Percentiles rank a stretch among this genome's conserved stretches.
phyloP scores from a whole-genome alignment of 2,113 vertebrate genomes.

The Echinops telfairi region DNA sequence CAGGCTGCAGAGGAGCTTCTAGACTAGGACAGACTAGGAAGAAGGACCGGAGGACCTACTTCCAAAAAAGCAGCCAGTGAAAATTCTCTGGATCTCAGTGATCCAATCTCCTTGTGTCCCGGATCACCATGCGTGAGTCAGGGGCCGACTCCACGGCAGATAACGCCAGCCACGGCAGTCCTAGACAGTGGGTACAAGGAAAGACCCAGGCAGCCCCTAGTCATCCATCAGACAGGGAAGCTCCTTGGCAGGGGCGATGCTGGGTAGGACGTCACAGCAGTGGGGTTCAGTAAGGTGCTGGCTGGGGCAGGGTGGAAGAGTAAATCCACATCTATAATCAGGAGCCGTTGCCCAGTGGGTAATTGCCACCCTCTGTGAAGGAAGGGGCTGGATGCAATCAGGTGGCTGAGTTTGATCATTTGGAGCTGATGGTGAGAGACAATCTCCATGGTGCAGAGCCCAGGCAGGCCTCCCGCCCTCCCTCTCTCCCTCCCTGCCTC shows the following conservation, averaged over 20 bases:
- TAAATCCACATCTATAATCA: background rate
- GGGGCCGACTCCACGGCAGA: background rate
- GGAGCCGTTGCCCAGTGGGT: background rate
- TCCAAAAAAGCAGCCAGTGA: background rate
- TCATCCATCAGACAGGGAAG: background rate
- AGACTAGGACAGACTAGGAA: background rate
- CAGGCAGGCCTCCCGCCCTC: too few species aligned
- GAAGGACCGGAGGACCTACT: background rate
- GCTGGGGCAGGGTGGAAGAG: too few species aligned
- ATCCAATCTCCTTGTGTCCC: background rate
- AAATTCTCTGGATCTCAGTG: background rate
- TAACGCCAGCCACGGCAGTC: background rate
- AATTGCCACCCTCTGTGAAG: background rate
- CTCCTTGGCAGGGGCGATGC: background rate
- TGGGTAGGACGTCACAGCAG: background rate
- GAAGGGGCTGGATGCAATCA: background rate
- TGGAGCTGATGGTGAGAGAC: background rate
- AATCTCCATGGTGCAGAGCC: background rate
- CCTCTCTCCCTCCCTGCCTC: background rate
- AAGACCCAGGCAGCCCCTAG: background rate
- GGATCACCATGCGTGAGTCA: background rate
- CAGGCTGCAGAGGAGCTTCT: background rate
- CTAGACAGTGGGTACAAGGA: background rate
- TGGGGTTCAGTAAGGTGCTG: background rate
- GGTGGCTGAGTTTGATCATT: background rate